Evolutionary conservation across 1,140 invertebrate genomes (phyloP), one percentile per base, ranked within the genome.

Genomic region (Batillaria attramentaria): DNA sequence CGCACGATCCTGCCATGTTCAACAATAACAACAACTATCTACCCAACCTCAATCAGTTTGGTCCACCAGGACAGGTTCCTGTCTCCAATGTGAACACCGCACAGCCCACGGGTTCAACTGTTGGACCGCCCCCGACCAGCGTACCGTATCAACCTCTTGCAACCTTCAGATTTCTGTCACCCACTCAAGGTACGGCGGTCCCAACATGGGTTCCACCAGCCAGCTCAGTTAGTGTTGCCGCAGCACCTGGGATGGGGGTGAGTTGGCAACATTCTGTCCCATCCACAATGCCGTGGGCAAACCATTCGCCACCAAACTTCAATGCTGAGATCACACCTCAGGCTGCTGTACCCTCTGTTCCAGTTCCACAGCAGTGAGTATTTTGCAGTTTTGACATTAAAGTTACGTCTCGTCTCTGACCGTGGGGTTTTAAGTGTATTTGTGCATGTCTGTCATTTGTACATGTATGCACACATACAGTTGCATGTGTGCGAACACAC

Each of bases 191-290:
- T n/a, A 75, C 73, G 2, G 33, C 54, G 2, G 73, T 62, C 24
- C 73, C 73, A 8, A 28, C 54, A 3, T 75, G 73, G 73, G 35
- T 65, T 33, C 73, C 73, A 6, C 5, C 73, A 65, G 39, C 57
- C 0, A 37, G 16, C 24, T 18, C 33, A 1, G 57, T 75, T 33
- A 33, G 73, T 35, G 24, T 39, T 28, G 28, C n/a, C n/a, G 24
- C 60, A 13, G 78, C 78, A 3, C 78, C 78, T 6, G 78, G 78
- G 6, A 43, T 57, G 13, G 78, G 78, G 2, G 72, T 62, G 35
- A 65, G 54, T 10, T 79, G 78, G 78, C 78, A 79, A 37, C 78
- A 79, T 62, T 73, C 78, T 4, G 78, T 79, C 20, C 78, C 78
- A 2, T 35, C 37, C 28, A 42, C 57, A 8, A 79, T 79, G 78